phyloP scores from a whole-genome alignment of 92 coral and sea anemone genomes.

The Pocillopora meandrina region DNA sequence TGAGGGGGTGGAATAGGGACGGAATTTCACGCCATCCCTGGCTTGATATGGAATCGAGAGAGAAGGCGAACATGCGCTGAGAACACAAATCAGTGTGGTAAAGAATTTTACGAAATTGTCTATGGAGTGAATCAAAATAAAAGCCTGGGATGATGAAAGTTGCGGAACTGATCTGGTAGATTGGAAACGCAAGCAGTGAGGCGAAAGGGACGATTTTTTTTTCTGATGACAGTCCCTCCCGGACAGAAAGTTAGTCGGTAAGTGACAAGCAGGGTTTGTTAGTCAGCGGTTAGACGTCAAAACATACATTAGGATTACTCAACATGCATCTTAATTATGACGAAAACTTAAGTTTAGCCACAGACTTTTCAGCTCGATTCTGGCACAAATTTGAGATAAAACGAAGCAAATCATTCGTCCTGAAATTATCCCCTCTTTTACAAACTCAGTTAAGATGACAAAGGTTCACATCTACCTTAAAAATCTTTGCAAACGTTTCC shows the following conservation, averaged over 20 bases:
- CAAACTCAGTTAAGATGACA: background rate
- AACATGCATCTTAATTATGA: background rate
- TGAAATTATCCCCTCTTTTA: background rate
- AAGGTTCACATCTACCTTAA: background rate
- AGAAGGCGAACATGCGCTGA: constrained; percentile 10
- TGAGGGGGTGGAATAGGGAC: constrained; percentile 2
- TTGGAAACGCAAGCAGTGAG: background rate
- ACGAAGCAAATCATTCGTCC: constrained; percentile 28
- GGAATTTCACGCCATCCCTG: constrained; percentile 46
- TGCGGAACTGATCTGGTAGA: background rate
- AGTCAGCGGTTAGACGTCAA: background rate
- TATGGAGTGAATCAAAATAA: background rate
- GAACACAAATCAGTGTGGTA: background rate
- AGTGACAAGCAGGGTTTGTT: background rate
- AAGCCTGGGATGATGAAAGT: background rate
- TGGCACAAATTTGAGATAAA: background rate
- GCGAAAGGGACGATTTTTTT: background rate
- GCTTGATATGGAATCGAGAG: constrained; percentile 48
- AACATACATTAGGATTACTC: background rate
- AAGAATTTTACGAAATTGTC: background rate
- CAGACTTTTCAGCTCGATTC: background rate
- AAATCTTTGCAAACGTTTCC: constrained; percentile 30
- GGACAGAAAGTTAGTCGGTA: background rate
- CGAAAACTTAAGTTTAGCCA: background rate
- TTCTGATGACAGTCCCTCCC: background rate